Base-by-base conservation (phyloP, 1,140 invertebrate species). In the Pinna nobilis region DNA sequence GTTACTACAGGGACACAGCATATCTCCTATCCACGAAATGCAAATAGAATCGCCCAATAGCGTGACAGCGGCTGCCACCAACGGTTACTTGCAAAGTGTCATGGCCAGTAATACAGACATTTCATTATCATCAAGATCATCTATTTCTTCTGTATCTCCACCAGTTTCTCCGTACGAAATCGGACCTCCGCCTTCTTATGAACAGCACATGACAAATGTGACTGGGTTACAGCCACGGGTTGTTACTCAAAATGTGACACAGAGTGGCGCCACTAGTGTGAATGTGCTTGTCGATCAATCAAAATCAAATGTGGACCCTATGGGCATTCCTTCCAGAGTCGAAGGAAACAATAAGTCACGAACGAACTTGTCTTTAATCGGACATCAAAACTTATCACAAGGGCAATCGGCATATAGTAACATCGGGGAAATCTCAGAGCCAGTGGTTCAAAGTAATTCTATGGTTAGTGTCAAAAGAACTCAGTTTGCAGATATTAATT, bases 111-210 rank as follows among this genome's bases (percentile, higher is more conserved):
- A 75, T 57, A 76, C 77, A 3, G 70, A 80, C 37, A 74, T 76
- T 49, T 71, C 82, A 41, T 67, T 77, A 37, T 81, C 82, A 20
- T 70, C 77, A 7, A 75, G 61, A 76, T 96, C 95, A 82, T 96
- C 95, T 70, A 86, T 96, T 13, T 95, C 95, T 13, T 96, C 95
- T 57, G 94, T 96, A 94, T 94, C 80, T 11, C 82, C 95, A n/a
- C 94, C 94, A 1, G 92, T 94, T 1, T 95, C 94, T 15, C 94
- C 94, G 0, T 86, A 88, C 76, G 89, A 90, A 63, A 79, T 87
- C 39, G 87, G 84, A 11, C 85, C 86, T 2, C 87, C 86, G 30
- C 87, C 87, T 23, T 81, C 78, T 41, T 88, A 88, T 63, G 74
- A 82, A 55, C 85, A 88, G 68, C 87, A 88, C 72, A 85, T 88